These are phyloP conservation scores for Anguilla obscura DNA, from an alignment of 2,797 vertebrate genomes.

Conservation along the genomic window DNA sequence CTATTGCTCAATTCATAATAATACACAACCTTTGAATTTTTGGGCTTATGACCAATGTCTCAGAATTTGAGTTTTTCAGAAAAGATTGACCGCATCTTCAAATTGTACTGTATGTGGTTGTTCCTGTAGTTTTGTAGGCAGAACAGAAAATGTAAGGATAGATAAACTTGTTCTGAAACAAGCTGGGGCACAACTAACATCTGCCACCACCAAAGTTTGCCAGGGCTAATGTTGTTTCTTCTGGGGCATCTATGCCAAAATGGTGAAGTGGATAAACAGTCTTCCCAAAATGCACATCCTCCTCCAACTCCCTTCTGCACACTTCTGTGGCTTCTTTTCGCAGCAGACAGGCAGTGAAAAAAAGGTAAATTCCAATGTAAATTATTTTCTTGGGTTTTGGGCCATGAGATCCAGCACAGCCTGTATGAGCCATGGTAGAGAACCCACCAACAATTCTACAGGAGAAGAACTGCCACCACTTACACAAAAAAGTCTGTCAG, in stretches of 20 bases:
- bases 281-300: not conserved
- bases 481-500: not conserved
- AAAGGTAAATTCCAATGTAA: not conserved
- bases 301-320: too few species aligned
- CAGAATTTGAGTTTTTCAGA: not conserved
- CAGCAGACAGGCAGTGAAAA: not conserved
- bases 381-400: not conserved
- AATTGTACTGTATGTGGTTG: not conserved
- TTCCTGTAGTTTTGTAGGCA: not conserved
- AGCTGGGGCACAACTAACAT: not conserved
- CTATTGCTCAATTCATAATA: not conserved
- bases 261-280: not conserved
- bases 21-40: not conserved
- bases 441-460: not conserved
- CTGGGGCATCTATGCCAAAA: not conserved
- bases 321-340: not conserved
- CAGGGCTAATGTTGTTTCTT: not conserved
- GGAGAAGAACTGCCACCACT: not conserved
- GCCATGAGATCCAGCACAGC: not conserved
- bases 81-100: not conserved
- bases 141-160: not conserved
- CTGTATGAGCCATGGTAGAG: not conserved
- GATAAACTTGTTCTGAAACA: not conserved
- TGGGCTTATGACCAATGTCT: not conserved
- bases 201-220: not conserved